Base-by-base conservation (phyloP, 2,113 vertebrate species). In the Microcebus lehilahytsara region DNA sequence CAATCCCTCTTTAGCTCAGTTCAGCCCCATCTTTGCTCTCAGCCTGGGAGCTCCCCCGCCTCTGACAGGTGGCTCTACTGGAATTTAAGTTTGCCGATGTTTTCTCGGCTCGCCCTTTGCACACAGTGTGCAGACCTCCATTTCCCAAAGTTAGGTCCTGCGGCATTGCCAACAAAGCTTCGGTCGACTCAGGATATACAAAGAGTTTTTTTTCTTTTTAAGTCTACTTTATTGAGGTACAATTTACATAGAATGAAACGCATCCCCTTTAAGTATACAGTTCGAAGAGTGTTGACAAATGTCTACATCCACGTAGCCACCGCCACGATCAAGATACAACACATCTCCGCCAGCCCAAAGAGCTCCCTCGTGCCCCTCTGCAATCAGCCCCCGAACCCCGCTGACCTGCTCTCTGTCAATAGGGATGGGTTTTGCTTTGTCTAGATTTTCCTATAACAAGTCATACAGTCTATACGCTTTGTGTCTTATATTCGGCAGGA, bases 251-350 rank as follows among this genome's bases (percentile, higher is more conserved):
- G 14, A 42, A 27, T 78, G 78, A 34, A 74, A 62, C 69, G 14
- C 9, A 72, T 62, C 37, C 9, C 0, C 67, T n/a, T 58, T 72
- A 93, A 91, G 42, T 75, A 46, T 56, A 32, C 9, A 78, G 34
- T 78, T n/a, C 40, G 40, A 56, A 83, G 46, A 40, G 17, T 67
- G 67, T 75, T 81, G 64, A 88, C 62, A 93, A 34, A 96, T n/a
- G 16, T 51, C 10, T 20, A 13, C 12, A 75, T 85, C 60, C 37
- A 25, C 16, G 2, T 11, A 58, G 51, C 16, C 12, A 22, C 20
- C n/a, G 40, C 32, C 46, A 34, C 10, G 34, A 22, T 32, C 27
- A 56, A 88, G 30, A 34, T 16, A 20, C 3, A 3, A 51, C 37
- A 56, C 42, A 51, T 85, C 71, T 34, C 37, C 32, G 34, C 80